Evolutionary conservation across 2,888 invertebrate species (phyloP).

Genomic region (Beris morrisii): DNA sequence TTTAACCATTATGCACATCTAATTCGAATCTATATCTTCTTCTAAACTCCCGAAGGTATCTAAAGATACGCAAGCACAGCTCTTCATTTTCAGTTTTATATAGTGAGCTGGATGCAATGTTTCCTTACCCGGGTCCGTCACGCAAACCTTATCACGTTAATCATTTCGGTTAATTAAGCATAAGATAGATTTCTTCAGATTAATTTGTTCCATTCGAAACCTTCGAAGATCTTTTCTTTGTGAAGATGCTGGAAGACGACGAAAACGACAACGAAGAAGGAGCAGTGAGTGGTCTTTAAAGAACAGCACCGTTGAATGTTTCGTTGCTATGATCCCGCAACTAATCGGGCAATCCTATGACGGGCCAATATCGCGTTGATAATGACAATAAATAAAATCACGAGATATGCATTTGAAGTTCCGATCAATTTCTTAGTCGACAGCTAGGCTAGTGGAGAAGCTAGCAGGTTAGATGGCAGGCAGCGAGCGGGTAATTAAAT

Average conservation of each 20-base stretch:
- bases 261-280: too few relatives aligned
- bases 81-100: constrained; percentile 6
- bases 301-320: too few relatives aligned
- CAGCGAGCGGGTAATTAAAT: constrained; percentile 11
- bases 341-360: background rate
- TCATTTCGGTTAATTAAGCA: constrained; percentile 38
- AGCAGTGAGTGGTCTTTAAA: too few relatives aligned
- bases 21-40: constrained; percentile 20
- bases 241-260: too few relatives aligned
- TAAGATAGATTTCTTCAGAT: constrained; percentile 35
- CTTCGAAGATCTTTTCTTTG: too few relatives aligned
- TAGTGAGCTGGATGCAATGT: constrained; percentile 16
- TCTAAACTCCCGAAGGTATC: background rate
- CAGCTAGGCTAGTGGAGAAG: background rate
- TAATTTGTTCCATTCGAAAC: constrained; percentile 28
- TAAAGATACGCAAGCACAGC: background rate
- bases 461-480: background rate
- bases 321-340: too few relatives aligned
- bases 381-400: constrained; percentile 37
- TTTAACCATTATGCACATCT: constrained; percentile 8
- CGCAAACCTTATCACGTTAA: constrained; percentile 38
- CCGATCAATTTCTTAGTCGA: constrained; percentile 2
- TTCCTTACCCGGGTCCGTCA: constrained; percentile 32
- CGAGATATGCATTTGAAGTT: constrained; percentile 2
- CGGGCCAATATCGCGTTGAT: constrained; percentile 31